Percentiles rank a stretch among this genome's conserved stretches.
Conservation (phyloP, 35 echinoderm and acorn worm genomes). For the Acanthaster planci region DNA sequence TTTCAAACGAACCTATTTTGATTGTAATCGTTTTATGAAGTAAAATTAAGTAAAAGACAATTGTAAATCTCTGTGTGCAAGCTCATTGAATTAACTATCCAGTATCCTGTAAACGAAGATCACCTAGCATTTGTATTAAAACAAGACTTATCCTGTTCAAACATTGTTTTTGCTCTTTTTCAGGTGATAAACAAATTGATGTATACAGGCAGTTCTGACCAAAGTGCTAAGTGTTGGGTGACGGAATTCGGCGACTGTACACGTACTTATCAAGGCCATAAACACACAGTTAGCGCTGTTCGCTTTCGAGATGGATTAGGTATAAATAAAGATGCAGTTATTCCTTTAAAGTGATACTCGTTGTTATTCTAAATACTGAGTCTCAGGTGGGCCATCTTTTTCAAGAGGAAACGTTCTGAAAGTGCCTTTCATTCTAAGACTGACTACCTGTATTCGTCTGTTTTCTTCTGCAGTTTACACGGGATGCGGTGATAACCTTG, state of each 20-base stretch:
- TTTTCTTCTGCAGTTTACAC: slow-evolving; percentile 77
- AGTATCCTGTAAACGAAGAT: no score
- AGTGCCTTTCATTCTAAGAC: background rate
- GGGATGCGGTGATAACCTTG: slow-evolving; percentile 80
- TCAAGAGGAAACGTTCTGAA: background rate
- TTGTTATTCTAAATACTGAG: no score
- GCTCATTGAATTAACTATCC: no score
- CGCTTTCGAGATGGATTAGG: slow-evolving; percentile 81
- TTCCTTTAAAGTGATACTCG: no score
- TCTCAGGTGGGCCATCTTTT: no score
- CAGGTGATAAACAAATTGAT: slow-evolving; percentile 98
- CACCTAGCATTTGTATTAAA: no score
- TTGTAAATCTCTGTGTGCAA: no score
- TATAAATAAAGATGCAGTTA: slow-evolving; percentile 64
- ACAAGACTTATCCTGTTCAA: no score
- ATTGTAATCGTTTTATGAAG: no score
- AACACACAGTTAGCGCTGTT: slow-evolving; percentile 79
- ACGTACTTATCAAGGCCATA: slow-evolving; percentile 83
- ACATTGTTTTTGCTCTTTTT: slow-evolving; percentile 6
- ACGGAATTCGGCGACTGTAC: slow-evolving; percentile 98
- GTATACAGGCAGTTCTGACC: slow-evolving; percentile 95
- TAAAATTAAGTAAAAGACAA: no score
- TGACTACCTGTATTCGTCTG: background rate
- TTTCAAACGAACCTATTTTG: no score
- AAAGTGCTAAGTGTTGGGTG: slow-evolving; percentile 87